A percentile compares a stretch with the other conserved stretches of the same genome.
Conservation (phyloP, 64 coral and sea anemone genomes). For the Platygyra sinensis region DNA sequence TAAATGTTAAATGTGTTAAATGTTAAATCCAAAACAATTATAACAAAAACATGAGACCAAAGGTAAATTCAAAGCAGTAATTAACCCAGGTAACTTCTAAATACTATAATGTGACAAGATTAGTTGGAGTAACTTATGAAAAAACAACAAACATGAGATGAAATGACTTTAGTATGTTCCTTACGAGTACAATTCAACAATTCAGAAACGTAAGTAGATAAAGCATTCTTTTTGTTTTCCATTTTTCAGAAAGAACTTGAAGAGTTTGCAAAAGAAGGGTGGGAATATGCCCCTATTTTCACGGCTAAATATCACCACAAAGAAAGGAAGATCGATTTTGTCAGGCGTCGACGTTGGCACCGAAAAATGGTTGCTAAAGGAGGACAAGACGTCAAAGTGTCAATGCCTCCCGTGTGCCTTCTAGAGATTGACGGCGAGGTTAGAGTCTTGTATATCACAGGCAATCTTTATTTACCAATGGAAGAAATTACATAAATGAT, state of each 20-base stretch:
- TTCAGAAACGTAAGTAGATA: neutral
- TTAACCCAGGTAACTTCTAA: too few species aligned
- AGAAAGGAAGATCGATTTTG: constrained; percentile 88
- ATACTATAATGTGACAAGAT: too few species aligned
- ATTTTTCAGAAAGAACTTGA: constrained; percentile 48
- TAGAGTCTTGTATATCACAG: neutral
- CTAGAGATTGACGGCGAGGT: constrained; percentile 39
- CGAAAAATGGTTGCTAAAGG: constrained; percentile 62
- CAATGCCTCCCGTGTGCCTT: constrained; percentile 30
- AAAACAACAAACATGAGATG: too few species aligned
- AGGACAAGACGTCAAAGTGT: constrained; percentile 19
- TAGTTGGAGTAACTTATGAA: too few species aligned
- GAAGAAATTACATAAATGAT: neutral
- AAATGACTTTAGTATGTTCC: neutral
- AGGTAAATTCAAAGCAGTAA: too few species aligned
- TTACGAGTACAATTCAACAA: neutral
- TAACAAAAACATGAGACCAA: too few species aligned
- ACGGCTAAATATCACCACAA: constrained; percentile 78
- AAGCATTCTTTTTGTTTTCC: neutral
- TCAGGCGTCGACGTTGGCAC: constrained; percentile 80
- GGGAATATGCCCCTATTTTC: constrained; percentile 87
- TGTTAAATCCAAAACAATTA: too few species aligned
- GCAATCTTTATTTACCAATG: neutral
- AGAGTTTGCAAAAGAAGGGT: constrained; percentile 75
- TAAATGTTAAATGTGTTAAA: too few species aligned